Evolutionary conservation across 2,113 vertebrate genomes (phyloP), one percentile per base, ranked within the genome.

Genomic region (Macaca nemestrina): DNA sequence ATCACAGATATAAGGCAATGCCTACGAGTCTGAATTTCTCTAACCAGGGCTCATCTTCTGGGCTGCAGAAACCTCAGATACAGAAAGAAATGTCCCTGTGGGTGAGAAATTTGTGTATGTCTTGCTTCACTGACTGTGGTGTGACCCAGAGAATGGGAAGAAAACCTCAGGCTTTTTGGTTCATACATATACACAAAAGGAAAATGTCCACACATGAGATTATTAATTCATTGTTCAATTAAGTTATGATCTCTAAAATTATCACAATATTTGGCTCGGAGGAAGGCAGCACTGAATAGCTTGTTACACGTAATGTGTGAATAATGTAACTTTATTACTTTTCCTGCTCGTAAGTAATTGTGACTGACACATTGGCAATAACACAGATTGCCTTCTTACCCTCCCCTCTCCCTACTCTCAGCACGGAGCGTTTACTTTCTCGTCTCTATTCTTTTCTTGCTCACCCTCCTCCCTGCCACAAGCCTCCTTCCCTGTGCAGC

Each of bases 341-440:
- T 91, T 95, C 97, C 96, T 0, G 35, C 95, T 97, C 82, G 96
- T 81, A 94, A 96, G 95, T 93, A 95, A 96, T 82, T 11, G 95
- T 98, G 97, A 97, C 94, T 97, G 98, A 97, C 94, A 97, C 61
- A 27, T 85, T 97, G 98, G 96, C 93, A 95, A 55, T 86, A 82
- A 30, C 73, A 85, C 30, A 48, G 40, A 70, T 13, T 90, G 81
- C 73, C 93, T 97, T 95, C 86, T 90, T 67, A 68, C 64, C 80
- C 59, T 84, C 50, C 90, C 59, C 16, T 27, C 22, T 0, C 23
- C 32, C 59, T 25, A 0, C 45, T 50, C 27, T 27, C 61, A 35
- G 78, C 32, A 7, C 61, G 1, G 16, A 94, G 89, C 57, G 8
- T 35, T 95, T 84, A 5, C 45, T 68, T 80, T 87, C 80, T 79